phyloP scores from a whole-genome alignment of 1,140 invertebrate species.

The Hermatobates lingyangjiaoensis region DNA sequence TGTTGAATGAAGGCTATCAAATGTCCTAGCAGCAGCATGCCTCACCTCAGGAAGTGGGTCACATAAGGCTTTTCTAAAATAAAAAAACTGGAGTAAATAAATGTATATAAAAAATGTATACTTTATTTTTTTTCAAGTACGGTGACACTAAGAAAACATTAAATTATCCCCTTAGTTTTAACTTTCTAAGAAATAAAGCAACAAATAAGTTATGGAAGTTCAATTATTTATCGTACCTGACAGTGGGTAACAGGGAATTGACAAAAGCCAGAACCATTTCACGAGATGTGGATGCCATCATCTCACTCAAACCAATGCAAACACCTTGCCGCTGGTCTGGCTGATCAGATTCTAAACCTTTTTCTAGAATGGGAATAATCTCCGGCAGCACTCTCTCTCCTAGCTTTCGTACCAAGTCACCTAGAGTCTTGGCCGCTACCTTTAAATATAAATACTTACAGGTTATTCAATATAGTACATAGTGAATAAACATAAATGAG shows the following conservation, averaged over 20 bases:
- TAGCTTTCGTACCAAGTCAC: slow-evolving; percentile 91
- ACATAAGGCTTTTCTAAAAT: slow-evolving; percentile 60
- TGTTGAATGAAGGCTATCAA: slow-evolving; percentile 85
- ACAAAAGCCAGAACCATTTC: slow-evolving; percentile 90
- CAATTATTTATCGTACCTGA: slow-evolving; percentile 27
- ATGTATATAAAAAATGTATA: not conserved
- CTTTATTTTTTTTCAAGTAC: too few species aligned
- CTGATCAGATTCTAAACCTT: slow-evolving; percentile 73
- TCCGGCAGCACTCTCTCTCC: slow-evolving; percentile 94
- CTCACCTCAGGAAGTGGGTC: slow-evolving; percentile 86
- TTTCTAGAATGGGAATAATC: slow-evolving; percentile 93
- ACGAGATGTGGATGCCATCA: slow-evolving; percentile 86
- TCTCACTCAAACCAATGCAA: slow-evolving; percentile 94
- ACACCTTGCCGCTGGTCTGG: slow-evolving; percentile 92
- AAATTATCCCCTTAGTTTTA: too few species aligned
- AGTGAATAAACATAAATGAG: too few species aligned
- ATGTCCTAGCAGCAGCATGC: slow-evolving; percentile 86
- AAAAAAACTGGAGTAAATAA: slow-evolving; percentile 13
- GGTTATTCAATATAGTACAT: too few species aligned
- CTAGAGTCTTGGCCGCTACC: slow-evolving; percentile 86
- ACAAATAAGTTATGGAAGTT: not conserved
- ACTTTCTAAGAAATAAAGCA: not conserved
- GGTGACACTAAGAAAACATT: too few species aligned
- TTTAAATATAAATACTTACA: too few species aligned
- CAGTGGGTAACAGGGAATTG: slow-evolving; percentile 92